Percentiles rank a stretch among this genome's conserved stretches.
phyloP scores from a whole-genome alignment of 2,797 vertebrate genomes.

The Tapirus indicus region DNA sequence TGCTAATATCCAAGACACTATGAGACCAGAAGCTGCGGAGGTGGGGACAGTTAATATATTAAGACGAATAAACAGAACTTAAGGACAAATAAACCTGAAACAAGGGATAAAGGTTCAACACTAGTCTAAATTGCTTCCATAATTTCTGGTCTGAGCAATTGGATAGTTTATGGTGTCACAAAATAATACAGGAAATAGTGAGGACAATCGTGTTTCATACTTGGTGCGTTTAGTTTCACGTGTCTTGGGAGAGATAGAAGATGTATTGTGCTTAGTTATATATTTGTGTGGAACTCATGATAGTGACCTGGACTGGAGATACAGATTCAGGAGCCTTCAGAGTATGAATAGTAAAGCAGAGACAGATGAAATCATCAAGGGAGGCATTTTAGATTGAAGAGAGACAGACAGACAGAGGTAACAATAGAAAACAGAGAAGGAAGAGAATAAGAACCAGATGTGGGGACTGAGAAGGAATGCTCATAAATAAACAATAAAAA shows the following conservation, averaged over 20 bases:
- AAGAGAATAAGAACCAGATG: background rate
- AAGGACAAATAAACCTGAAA: background rate
- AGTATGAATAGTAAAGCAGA: background rate
- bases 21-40: background rate
- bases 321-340: background rate
- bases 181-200: background rate
- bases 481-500: background rate
- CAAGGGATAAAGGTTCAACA: background rate
- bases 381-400: background rate
- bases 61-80: background rate
- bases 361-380: background rate
- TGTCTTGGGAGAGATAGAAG: background rate
- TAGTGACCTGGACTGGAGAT: background rate
- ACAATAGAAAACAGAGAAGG: background rate
- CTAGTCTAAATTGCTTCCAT: background rate
- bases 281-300: background rate
- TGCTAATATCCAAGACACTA: background rate
- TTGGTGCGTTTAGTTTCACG: background rate
- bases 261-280: background rate
- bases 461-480: background rate
- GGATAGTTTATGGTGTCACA: background rate
- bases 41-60: background rate
- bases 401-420: background rate
- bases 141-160: background rate
- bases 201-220: background rate